Conservation (phyloP, 2,797 vertebrate species). For the Emydoidea blandingii region DNA sequence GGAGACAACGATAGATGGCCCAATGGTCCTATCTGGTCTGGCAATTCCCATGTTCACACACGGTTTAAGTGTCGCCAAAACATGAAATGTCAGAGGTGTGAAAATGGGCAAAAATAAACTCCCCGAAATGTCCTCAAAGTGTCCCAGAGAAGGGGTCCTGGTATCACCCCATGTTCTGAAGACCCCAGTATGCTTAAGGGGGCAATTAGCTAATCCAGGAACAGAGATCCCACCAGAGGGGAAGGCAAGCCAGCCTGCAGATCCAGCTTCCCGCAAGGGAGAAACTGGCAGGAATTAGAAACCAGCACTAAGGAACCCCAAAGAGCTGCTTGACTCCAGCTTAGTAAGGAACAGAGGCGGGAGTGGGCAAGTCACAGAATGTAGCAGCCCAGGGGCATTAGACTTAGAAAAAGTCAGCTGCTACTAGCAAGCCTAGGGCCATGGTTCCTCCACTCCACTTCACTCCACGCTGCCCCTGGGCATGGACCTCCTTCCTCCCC, state of each 20-base stretch:
- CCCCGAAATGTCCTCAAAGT: background rate
- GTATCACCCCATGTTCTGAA: no score
- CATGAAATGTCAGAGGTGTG: background rate
- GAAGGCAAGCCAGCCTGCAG: background rate
- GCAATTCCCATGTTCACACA: background rate
- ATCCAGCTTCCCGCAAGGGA: background rate
- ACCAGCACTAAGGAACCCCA: background rate
- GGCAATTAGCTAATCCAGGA: background rate
- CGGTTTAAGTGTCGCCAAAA: background rate
- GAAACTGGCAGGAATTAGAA: background rate
- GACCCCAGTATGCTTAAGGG: background rate
- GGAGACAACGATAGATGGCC: background rate
- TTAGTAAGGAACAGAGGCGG: background rate
- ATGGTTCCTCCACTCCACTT: background rate
- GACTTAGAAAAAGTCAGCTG: background rate
- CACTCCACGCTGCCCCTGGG: background rate
- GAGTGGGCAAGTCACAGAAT: background rate
- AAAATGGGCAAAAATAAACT: background rate
- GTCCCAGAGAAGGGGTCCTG: background rate
- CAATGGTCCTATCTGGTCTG: background rate
- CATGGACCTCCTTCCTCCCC: no score
- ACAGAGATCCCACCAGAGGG: background rate
- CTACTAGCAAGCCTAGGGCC: background rate
- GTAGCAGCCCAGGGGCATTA: background rate
- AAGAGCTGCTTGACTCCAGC: background rate